These are phyloP conservation scores for Erpetoichthys calabaricus DNA, from an alignment of 2,797 vertebrate genomes.

Conservation along the genomic window DNA sequence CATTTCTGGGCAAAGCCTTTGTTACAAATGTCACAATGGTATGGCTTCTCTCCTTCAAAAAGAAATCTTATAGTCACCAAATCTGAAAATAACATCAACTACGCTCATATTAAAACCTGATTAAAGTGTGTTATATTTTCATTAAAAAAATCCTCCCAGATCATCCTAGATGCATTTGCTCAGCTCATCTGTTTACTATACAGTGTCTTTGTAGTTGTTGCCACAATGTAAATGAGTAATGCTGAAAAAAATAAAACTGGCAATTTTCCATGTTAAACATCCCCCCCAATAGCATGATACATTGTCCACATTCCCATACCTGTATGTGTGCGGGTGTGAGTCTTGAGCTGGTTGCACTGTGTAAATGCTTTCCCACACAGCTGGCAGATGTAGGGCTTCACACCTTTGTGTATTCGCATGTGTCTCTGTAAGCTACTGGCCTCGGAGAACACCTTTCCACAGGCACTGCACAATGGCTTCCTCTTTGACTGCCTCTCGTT, in stretches of 20 bases:
- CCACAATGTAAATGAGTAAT: no score
- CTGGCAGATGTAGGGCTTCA: conserved; percentile 88
- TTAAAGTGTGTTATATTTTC: no score
- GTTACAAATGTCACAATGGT: conserved; percentile 74
- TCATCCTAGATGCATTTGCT: no score
- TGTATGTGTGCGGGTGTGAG: conserved; percentile 92
- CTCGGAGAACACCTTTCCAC: conserved; percentile 82
- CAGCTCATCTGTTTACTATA: no score
- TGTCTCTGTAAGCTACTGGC: conserved; percentile 86
- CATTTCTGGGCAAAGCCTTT: conserved; percentile 97
- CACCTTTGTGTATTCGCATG: conserved; percentile 91
- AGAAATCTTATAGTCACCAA: background rate
- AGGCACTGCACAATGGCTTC: conserved; percentile 71
- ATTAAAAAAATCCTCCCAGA: no score
- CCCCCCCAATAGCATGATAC: no score
- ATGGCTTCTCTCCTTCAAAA: conserved; percentile 82
- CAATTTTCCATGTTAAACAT: no score
- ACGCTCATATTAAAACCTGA: no score
- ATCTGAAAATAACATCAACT: no score
- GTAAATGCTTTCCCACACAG: conserved; percentile 90
- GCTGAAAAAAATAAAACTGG: no score
- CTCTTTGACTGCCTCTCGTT: conserved; percentile 41
- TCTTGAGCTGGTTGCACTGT: conserved; percentile 93
- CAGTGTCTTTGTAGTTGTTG: no score
- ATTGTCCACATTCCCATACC: conserved; percentile 44